Percentiles rank a stretch among this genome's conserved stretches.
Evolutionary conservation across 2,888 invertebrate species (phyloP).

Genomic region (Clanis bilineata): DNA sequence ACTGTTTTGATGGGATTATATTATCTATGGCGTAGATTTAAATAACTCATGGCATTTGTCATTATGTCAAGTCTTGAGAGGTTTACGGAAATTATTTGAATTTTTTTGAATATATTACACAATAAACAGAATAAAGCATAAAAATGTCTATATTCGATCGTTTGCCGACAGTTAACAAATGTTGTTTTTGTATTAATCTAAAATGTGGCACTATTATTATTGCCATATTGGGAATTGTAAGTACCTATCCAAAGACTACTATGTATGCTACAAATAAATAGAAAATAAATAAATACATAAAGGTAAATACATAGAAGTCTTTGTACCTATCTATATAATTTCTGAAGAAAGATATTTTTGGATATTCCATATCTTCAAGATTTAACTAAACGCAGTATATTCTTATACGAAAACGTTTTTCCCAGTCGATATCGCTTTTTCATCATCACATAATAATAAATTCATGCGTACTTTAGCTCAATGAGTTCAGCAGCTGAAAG

Average conservation of each 20-base stretch:
- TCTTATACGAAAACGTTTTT: too few relatives aligned
- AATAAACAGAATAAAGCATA: neutral
- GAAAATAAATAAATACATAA: too few relatives aligned
- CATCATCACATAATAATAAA: too few relatives aligned
- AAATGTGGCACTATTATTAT: conserved; percentile 34
- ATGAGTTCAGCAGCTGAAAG: too few relatives aligned
- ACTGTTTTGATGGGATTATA: neutral
- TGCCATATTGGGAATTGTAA: conserved; percentile 33
- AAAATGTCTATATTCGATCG: conserved; percentile 19
- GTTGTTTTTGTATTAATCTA: conserved; percentile 28
- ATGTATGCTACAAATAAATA: too few relatives aligned
- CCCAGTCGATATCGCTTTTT: too few relatives aligned
- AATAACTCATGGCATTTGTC: neutral
- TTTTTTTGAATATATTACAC: neutral
- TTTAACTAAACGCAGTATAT: too few relatives aligned
- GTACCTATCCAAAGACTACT: conserved; percentile 17
- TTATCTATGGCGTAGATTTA: neutral
- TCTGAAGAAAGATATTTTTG: too few relatives aligned
- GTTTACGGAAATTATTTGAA: neutral
- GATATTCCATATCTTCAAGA: too few relatives aligned
- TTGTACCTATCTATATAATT: too few relatives aligned
- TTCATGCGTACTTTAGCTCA: too few relatives aligned
- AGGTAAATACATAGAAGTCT: too few relatives aligned
- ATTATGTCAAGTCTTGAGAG: neutral
- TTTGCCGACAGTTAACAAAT: conserved; percentile 20